A percentile compares a stretch with the other conserved stretches of the same genome.
These are phyloP conservation scores for Sciurus niger DNA, from an alignment of 2,113 vertebrate genomes.

Conservation along the genomic window DNA sequence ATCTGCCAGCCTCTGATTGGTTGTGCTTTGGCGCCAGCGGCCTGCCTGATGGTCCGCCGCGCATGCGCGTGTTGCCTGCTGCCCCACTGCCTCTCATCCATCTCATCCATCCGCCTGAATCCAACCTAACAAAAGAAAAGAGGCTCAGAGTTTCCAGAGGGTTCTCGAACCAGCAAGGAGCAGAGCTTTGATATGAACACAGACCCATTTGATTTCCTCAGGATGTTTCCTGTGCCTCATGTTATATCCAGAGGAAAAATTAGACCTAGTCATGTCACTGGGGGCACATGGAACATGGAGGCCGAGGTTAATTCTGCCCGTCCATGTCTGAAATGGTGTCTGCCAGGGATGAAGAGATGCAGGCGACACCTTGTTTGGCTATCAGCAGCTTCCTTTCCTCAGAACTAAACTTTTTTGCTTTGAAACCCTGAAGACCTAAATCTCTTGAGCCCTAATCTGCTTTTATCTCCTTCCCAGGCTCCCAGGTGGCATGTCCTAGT, in stretches of 20 bases:
- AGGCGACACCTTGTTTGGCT: background rate
- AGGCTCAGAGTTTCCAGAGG: background rate
- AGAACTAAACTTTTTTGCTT: conserved; percentile 11
- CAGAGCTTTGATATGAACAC: background rate
- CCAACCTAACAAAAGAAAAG: background rate
- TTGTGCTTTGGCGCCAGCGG: no score
- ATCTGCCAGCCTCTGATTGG: no score
- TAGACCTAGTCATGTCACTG: no score
- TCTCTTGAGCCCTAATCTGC: conserved; percentile 28
- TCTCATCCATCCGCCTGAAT: no score
- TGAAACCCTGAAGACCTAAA: conserved; percentile 32
- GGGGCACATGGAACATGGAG: background rate
- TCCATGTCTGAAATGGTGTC: background rate
- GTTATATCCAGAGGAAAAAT: background rate
- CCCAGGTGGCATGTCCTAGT: background rate
- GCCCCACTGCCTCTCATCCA: no score
- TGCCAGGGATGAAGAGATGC: background rate
- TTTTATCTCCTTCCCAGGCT: conserved; percentile 26
- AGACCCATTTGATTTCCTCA: background rate
- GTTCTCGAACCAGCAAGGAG: background rate
- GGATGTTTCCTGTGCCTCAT: background rate
- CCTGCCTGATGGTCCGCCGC: no score
- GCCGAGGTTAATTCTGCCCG: background rate
- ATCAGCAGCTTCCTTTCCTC: background rate
- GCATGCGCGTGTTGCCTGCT: no score